Base-by-base conservation (phyloP, 1,140 invertebrate species). In the Drosophila triauraria region DNA sequence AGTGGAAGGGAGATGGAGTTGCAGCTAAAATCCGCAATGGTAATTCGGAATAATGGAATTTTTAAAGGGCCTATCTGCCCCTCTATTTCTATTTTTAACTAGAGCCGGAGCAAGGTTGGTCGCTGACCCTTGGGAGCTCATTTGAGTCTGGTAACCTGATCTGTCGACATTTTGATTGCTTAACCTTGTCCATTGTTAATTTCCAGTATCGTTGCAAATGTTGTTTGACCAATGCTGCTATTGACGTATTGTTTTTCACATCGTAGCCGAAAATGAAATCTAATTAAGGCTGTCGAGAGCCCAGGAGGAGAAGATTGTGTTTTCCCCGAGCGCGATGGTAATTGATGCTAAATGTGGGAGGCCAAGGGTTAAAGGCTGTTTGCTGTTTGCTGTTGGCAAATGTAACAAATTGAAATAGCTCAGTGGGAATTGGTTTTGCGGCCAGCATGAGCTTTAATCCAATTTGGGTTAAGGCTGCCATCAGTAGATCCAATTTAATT, bases 401-500 rank as follows among this genome's bases (percentile, higher is more conserved):
- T 78, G 62, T 50, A 47, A 61, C 79, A 79, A 86, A 79, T 79
- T 75, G 70, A 76, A 86, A 79, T 67, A 60, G 74, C 78, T 70
- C 54, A 51, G 62, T 65, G 64, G 57, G 42, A 59, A 67, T 78
- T 68, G 63, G 43, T 57, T 75, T 69, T 82, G 75, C 62, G 61
- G 59, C 42, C 72, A 38, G 54, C 9, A 13, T 17, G 40, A 42
- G 32, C 25, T 48, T 77, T 54, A 35, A 75, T 61, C 40, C 42
- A 46, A 78, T 70, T 30, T 83, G 30, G 70, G 75, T 76, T 62
- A 83, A 79, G 80, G 75, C 58, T 68, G 53, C 20, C 20, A n/a
- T 40, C 53, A 35, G 20, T 56, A 9, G 8, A 56, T 42, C 17
- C 30, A 35, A 59, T 40, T 46, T 48, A 40, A 61, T 60, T 47